phyloP scores from a whole-genome alignment of 1,140 invertebrate species.

The Glossosoma conforme region DNA sequence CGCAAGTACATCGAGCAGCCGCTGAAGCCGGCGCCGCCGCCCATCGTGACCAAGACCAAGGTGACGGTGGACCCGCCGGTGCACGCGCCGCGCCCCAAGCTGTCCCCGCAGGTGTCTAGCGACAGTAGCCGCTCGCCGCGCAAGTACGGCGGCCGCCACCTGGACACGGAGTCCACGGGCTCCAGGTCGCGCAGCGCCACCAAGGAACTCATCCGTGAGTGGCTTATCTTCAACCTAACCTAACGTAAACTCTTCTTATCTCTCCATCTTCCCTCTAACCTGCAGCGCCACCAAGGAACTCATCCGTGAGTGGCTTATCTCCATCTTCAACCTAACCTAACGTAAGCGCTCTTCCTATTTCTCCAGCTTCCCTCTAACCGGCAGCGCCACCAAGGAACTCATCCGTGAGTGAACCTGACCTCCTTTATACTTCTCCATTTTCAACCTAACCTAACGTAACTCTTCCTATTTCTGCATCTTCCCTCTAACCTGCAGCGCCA shows the following conservation, averaged over 20 bases:
- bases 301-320: too few species aligned
- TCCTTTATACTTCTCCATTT: too few species aligned
- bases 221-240: constrained; percentile 3
- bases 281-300: too few species aligned
- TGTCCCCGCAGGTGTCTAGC: constrained; percentile 43
- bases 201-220: constrained; percentile 83
- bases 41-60: constrained; percentile 63
- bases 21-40: constrained; percentile 68
- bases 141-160: constrained; percentile 68
- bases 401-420: too few species aligned
- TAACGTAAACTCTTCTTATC: too few species aligned
- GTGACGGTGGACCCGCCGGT: constrained; percentile 47
- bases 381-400: too few species aligned
- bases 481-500: too few species aligned
- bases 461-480: too few species aligned
- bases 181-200: constrained; percentile 81
- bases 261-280: too few species aligned
- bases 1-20: constrained; percentile 78
- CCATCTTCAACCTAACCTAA: constrained; percentile 6
- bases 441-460: too few species aligned
- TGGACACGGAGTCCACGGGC: constrained; percentile 62
- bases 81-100: constrained; percentile 39
- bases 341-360: too few species aligned
- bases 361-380: too few species aligned
- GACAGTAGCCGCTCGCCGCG: constrained; percentile 52